Conservation (phyloP, 2,888 invertebrate genomes). For the Dryomyza anilis region DNA sequence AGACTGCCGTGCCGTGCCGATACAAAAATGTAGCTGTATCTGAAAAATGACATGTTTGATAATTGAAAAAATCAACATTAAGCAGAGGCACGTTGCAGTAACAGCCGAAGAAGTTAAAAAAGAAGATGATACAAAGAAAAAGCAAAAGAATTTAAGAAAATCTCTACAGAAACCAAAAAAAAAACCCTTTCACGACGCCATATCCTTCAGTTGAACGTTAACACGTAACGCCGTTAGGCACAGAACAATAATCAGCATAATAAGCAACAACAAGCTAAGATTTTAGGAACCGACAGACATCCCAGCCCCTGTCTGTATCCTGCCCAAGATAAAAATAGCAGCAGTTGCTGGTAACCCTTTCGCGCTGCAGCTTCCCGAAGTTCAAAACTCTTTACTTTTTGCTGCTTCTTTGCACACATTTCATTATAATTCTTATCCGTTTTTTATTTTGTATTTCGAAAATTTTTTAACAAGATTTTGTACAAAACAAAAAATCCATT, state of each 20-base stretch:
- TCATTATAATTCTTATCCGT: too few relatives aligned
- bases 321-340: background rate
- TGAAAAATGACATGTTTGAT: conserved; percentile 13
- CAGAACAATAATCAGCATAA: background rate
- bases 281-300: background rate
- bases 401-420: too few relatives aligned
- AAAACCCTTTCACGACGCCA: background rate
- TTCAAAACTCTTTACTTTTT: too few relatives aligned
- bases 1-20: background rate
- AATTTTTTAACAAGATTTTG: too few relatives aligned
- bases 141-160: background rate
- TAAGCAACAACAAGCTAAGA: background rate
- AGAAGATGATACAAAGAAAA: background rate
- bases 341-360: background rate
- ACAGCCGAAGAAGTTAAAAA: background rate
- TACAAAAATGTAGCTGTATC: background rate
- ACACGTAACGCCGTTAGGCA: conserved; percentile 11
- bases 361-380: too few relatives aligned
- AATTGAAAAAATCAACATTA: conserved; percentile 13
- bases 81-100: background rate
- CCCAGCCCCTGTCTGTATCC: background rate
- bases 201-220: too few relatives aligned
- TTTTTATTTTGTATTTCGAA: too few relatives aligned
- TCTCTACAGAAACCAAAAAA: background rate
- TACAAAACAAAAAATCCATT: too few relatives aligned